Base-by-base conservation (phyloP, 2,797 vertebrate species). In the Gymnothorax reevesii region DNA sequence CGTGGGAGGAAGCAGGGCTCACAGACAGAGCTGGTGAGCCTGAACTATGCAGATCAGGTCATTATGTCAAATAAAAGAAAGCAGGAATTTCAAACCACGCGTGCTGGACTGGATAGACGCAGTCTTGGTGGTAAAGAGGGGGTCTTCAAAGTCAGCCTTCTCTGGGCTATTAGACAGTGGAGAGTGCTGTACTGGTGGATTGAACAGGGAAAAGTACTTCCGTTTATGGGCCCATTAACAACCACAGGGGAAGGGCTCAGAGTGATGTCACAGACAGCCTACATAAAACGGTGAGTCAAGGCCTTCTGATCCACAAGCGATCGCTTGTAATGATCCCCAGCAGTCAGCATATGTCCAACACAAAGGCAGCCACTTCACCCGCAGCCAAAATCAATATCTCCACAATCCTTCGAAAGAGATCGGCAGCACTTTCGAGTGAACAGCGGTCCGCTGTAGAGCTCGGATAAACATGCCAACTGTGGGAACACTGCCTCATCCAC, bases 401-500 rank as follows among this genome's bases (percentile, higher is more conserved):
- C 22, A 25, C 84, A 10, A 85, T 86, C 79, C 60, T 42, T 15
- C 64, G 52, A 62, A 59, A 82, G 17, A 82, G 15, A n/a, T 17
- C 15, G 12, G 60, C n/a, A n/a, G 25, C 60, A 33, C 55, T 82
- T 33, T 25, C 27, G 27, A 42, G 27, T 12, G 71, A 27, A 59
- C 71, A 80, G 60, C 52, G 42, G 66, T 75, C 64, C 84, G 12
- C 59, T 12, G 69, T 69, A 27, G 71, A 25, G 25, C 25, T 69
- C 52, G 33, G 49, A 15, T n/a, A 66, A 25, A 27, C n/a, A 77
- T 57, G 75, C 84, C n/a, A 90, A 88, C 89, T 91, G 15, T 91
- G 10, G 85, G 91, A 89, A 88, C 91, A 91, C 91, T 91, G 89
- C 90, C 88, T 88, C 25, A 88, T 88, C 59, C 83, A 60, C 91